Evolutionary conservation across 2,888 invertebrate species (phyloP).

Genomic region (Phragmatobia fuliginosa): DNA sequence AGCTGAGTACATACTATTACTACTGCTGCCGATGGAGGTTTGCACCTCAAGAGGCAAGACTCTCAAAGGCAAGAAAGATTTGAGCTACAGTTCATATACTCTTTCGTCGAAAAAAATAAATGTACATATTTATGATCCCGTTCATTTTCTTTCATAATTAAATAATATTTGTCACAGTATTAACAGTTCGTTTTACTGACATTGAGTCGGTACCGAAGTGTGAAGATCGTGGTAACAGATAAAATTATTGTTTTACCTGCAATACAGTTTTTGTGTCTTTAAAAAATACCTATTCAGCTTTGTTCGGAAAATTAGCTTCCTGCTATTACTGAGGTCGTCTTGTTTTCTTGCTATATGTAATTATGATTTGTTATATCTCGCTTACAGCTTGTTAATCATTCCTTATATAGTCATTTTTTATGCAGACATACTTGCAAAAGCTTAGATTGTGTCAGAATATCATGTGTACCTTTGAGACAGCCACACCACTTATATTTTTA

Average conservation of each 20-base stretch:
- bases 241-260: slow-evolving; percentile 49
- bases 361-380: slow-evolving; percentile 18
- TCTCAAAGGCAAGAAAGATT: no score
- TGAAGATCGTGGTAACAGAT: slow-evolving; percentile 66
- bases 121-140: no score
- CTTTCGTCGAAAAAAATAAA: no score
- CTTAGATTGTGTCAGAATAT: neutral
- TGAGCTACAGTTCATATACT: no score
- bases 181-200: slow-evolving; percentile 48
- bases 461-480: neutral
- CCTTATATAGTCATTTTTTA: neutral
- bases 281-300: slow-evolving; percentile 40
- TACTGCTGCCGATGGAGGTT: no score
- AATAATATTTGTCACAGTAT: slow-evolving; percentile 10
- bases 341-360: slow-evolving; percentile 36
- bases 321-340: slow-evolving; percentile 38
- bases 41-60: no score
- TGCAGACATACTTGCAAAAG: neutral
- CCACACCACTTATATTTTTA: neutral
- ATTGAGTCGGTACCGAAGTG: slow-evolving; percentile 71
- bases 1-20: no score
- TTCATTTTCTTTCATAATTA: slow-evolving; percentile 12
- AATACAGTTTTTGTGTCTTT: slow-evolving; percentile 44
- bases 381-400: slow-evolving; percentile 31
- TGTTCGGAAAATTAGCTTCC: slow-evolving; percentile 50